phyloP scores from a whole-genome alignment of 2,888 invertebrate species.

The Cerastis leucographa region DNA sequence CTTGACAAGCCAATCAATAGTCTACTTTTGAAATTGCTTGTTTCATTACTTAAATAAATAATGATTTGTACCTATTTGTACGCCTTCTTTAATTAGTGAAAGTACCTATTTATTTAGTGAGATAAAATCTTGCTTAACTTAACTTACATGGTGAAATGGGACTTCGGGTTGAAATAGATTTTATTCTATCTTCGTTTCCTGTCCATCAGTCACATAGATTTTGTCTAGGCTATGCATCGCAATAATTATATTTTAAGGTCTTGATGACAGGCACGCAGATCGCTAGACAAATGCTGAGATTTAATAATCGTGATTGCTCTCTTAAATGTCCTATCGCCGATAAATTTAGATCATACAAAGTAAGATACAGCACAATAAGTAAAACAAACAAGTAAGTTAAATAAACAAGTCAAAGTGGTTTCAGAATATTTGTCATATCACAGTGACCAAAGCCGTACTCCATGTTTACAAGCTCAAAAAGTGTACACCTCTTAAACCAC shows the following conservation, averaged over 20 bases:
- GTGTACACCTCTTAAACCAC: background rate
- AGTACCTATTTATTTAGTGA: background rate
- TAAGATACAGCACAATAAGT: background rate
- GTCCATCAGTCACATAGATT: background rate
- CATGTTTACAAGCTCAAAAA: background rate
- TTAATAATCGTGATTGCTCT: background rate
- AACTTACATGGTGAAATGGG: background rate
- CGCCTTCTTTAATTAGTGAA: background rate
- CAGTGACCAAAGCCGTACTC: background rate
- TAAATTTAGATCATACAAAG: background rate
- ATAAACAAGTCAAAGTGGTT: background rate
- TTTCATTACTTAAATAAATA: constrained; percentile 19
- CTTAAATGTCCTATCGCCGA: background rate
- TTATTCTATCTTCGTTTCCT: background rate
- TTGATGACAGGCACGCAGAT: background rate
- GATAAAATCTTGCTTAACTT: background rate
- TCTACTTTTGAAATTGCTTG: constrained; percentile 31
- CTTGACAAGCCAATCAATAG: constrained; percentile 42
- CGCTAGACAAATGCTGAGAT: background rate
- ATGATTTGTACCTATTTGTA: background rate
- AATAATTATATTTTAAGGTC: background rate
- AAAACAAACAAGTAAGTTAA: background rate
- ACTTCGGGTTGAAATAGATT: background rate
- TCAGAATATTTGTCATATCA: background rate
- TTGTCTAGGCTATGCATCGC: background rate